phyloP scores from a whole-genome alignment of 1,140 invertebrate genomes.

The Galendromus occidentalis region DNA sequence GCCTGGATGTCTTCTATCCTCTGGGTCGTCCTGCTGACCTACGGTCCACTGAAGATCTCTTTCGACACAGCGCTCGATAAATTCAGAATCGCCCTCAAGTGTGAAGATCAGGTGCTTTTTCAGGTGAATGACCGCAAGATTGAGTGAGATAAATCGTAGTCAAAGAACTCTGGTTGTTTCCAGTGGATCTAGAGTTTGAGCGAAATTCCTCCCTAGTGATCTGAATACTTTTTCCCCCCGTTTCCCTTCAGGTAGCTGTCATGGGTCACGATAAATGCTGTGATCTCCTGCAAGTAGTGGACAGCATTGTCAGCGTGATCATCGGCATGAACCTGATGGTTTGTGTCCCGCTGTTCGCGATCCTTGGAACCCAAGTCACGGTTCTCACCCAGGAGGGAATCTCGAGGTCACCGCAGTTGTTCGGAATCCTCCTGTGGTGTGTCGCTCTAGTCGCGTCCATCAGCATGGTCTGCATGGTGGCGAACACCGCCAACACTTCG shows the following conservation, averaged over 20 bases:
- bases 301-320: background rate
- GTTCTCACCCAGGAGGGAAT: background rate
- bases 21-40: background rate
- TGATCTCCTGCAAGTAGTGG: background rate
- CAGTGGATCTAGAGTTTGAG: too few species aligned
- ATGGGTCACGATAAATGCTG: background rate
- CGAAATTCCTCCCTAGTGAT: too few species aligned
- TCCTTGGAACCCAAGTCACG: background rate
- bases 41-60: background rate
- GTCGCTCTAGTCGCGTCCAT: background rate
- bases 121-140: background rate
- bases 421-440: background rate
- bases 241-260: background rate
- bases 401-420: background rate
- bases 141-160: too few species aligned
- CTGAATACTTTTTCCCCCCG: too few species aligned
- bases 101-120: background rate
- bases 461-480: background rate
- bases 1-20: background rate
- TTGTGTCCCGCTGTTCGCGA: background rate
- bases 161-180: too few species aligned
- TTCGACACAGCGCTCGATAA: background rate
- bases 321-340: background rate
- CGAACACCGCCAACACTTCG: background rate
- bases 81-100: background rate